Conservation (phyloP, 2,113 vertebrate species). For the Tylochromis polylepis region DNA sequence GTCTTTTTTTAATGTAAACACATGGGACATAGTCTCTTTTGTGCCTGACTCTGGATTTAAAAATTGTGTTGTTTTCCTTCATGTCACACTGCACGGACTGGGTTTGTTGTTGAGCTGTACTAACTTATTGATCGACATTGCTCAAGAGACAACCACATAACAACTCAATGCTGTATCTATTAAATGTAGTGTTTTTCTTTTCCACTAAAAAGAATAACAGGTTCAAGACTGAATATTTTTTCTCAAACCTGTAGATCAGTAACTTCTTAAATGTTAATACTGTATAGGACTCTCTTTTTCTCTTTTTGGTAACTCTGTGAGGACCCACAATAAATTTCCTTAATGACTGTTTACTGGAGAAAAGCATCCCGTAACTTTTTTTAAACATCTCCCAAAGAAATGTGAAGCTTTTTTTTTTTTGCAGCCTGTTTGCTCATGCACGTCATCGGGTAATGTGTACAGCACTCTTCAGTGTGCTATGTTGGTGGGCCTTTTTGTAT, state of each 20-base stretch:
- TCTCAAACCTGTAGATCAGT: not conserved
- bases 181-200: not conserved
- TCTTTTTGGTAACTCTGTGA: not conserved
- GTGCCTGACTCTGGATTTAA: not conserved
- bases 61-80: not conserved
- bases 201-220: not conserved
- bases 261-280: not conserved
- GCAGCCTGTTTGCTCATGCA: not conserved
- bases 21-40: not conserved
- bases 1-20: not conserved
- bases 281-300: not conserved
- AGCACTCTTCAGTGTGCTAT: not conserved
- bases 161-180: not conserved
- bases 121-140: not conserved
- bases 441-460: not conserved
- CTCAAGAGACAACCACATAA: not conserved
- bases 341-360: not conserved
- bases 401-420: not conserved
- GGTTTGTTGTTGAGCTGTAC: not conserved
- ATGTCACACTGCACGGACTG: not conserved
- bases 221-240: not conserved
- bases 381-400: not conserved
- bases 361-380: not conserved
- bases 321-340: not conserved
- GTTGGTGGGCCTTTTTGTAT: constrained; percentile 11